These are phyloP conservation scores for Ptyas mucosa DNA, from an alignment of 2,113 vertebrate species.

Conservation along the genomic window DNA sequence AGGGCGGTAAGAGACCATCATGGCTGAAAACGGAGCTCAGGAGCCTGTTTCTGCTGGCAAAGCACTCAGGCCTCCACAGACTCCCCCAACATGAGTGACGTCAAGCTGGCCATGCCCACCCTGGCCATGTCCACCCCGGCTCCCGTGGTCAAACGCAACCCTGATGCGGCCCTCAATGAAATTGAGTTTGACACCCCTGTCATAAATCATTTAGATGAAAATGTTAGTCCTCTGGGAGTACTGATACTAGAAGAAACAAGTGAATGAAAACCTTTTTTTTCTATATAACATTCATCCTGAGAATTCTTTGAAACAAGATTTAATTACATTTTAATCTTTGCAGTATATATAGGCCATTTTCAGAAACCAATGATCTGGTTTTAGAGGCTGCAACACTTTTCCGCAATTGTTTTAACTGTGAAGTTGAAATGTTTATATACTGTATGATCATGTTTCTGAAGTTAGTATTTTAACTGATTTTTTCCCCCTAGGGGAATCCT, in stretches of 20 bases:
- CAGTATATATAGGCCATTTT: background rate
- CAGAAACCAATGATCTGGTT: background rate
- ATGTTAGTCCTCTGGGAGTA: background rate
- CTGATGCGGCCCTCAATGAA: no score
- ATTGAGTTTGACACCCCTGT: no score
- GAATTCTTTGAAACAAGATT: background rate
- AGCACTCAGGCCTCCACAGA: no score
- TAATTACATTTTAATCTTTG: background rate
- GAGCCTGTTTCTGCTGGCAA: no score
- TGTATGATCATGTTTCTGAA: background rate
- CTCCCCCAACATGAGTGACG: no score
- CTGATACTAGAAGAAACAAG: background rate
- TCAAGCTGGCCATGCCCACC: no score
- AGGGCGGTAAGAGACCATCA: no score
- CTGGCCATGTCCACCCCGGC: no score
- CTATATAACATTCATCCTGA: background rate
- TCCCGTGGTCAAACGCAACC: no score
- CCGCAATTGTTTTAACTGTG: background rate
- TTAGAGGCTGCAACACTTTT: background rate
- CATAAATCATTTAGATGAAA: background rate
- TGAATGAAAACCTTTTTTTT: background rate
- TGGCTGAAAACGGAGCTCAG: no score
- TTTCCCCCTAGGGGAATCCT: conserved; percentile 66
- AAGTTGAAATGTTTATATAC: background rate
- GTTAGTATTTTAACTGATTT: background rate